Evolutionary conservation across 2,888 invertebrate species (phyloP).

Genomic region (Eurytoma adleriae): DNA sequence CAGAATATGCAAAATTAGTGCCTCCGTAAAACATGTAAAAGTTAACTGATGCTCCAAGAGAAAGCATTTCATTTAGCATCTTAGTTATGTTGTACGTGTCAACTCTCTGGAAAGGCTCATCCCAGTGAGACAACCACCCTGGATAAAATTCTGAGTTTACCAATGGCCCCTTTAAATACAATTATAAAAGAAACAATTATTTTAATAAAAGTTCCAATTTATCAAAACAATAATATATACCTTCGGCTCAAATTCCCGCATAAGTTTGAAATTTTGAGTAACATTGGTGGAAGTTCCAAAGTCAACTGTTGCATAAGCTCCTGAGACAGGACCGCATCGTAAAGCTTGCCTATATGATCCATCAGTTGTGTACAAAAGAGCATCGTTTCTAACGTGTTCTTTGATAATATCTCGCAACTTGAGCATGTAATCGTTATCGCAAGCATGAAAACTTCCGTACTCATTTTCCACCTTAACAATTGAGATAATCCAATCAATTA

Average conservation of each 20-base stretch:
- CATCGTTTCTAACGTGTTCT: constrained; percentile 80
- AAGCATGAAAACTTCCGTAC: constrained; percentile 89
- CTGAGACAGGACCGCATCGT: constrained; percentile 83
- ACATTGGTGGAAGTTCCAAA: constrained; percentile 79
- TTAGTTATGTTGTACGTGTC: constrained; percentile 75
- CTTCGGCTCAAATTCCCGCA: constrained; percentile 78
- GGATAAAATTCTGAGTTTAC: constrained; percentile 95
- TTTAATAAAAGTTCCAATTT: neutral
- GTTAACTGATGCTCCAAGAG: constrained; percentile 82
- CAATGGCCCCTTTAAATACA: constrained; percentile 81
- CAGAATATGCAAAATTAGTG: constrained; percentile 87
- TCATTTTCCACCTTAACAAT: constrained; percentile 89
- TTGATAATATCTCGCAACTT: constrained; percentile 82
- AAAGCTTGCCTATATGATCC: constrained; percentile 79
- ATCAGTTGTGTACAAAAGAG: constrained; percentile 91
- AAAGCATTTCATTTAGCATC: constrained; percentile 70
- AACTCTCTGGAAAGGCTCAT: constrained; percentile 80
- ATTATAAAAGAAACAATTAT: neutral
- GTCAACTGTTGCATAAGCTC: constrained; percentile 87
- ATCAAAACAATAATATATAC: constrained; percentile 60
- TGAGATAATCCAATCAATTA: neutral
- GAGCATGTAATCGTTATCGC: constrained; percentile 84
- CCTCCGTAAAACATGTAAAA: constrained; percentile 96
- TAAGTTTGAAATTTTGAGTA: constrained; percentile 73
- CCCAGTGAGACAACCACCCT: constrained; percentile 96